Evolutionary conservation across 92 coral and sea anemone genomes (phyloP).

Genomic region (Umimayanthus kanabou): DNA sequence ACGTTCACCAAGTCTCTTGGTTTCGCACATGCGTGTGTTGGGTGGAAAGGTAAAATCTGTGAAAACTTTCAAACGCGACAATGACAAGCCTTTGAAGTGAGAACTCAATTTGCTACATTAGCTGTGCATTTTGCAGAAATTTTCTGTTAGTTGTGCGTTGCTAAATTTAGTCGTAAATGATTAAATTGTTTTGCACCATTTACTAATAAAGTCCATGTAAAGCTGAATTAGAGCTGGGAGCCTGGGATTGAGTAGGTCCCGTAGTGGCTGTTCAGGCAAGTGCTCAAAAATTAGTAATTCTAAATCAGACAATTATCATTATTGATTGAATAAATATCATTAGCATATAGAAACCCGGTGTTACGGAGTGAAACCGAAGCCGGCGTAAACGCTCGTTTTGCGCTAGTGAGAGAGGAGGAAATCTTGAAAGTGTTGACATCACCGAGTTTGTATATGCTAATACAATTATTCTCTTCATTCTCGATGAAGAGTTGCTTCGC

Average conservation of each 20-base stretch:
- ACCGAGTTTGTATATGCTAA: too few relatives aligned
- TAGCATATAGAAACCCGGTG: too few relatives aligned
- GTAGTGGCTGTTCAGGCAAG: not conserved
- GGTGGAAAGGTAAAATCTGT: not conserved
- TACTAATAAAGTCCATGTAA: slow-evolving; percentile 35
- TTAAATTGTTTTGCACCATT: slow-evolving; percentile 26
- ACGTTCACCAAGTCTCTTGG: not conserved
- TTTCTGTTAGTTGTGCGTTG: not conserved
- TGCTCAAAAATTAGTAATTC: too few relatives aligned
- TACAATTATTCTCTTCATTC: too few relatives aligned
- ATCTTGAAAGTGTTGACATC: too few relatives aligned
- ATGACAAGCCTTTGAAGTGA: not conserved
- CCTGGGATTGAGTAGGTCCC: not conserved
- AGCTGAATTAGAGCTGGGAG: slow-evolving; percentile 8
- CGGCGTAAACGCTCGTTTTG: too few relatives aligned
- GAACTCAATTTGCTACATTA: not conserved
- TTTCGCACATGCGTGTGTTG: not conserved
- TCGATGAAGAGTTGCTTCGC: not conserved
- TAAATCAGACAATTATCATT: too few relatives aligned
- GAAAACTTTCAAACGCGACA: not conserved
- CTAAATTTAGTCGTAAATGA: not conserved
- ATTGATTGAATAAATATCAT: too few relatives aligned
- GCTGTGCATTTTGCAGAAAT: not conserved
- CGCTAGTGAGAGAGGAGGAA: too few relatives aligned
- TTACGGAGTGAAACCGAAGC: too few relatives aligned